These are phyloP conservation scores for Anoplophora glabripennis DNA, from an alignment of 1,140 invertebrate species.

Conservation along the genomic window DNA sequence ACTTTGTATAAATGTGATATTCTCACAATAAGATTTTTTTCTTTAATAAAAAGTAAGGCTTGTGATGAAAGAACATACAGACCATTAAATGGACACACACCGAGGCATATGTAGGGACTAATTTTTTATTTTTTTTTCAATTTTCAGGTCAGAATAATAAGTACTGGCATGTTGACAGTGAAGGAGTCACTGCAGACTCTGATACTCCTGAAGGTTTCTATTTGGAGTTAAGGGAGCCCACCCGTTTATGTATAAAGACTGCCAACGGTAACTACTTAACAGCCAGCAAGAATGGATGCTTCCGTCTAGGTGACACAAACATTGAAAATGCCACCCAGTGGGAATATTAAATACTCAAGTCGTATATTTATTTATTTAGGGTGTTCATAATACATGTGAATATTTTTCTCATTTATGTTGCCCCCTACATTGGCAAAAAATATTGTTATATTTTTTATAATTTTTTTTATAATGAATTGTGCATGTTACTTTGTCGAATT, in stretches of 20 bases:
- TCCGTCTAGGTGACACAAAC: slow-evolving; percentile 79
- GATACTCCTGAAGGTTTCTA: slow-evolving; percentile 86
- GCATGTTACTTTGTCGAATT: slow-evolving; percentile 14
- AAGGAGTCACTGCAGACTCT: slow-evolving; percentile 82
- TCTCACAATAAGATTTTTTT: too few relatives aligned
- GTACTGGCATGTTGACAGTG: slow-evolving; percentile 88
- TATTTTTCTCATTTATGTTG: slow-evolving; percentile 2
- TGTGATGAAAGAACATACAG: too few relatives aligned
- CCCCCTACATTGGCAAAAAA: neutral
- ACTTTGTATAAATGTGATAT: too few relatives aligned
- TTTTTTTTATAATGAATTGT: slow-evolving; percentile 10
- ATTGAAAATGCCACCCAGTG: slow-evolving; percentile 82
- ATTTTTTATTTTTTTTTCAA: neutral
- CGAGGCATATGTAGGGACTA: neutral
- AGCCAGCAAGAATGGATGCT: slow-evolving; percentile 91
- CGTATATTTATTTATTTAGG: slow-evolving; percentile 10
- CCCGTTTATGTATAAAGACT: slow-evolving; percentile 84
- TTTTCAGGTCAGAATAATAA: slow-evolving; percentile 83
- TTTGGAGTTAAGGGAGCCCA: slow-evolving; percentile 88
- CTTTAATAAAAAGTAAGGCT: too few relatives aligned
- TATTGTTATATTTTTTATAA: slow-evolving; percentile 10
- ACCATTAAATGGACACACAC: too few relatives aligned
- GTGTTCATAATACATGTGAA: neutral
- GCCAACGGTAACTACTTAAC: slow-evolving; percentile 77
- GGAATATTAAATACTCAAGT: slow-evolving; percentile 73